Percentiles rank a stretch among this genome's conserved stretches.
Conservation (phyloP, 2,888 invertebrate species). For the Acleris emargana region DNA sequence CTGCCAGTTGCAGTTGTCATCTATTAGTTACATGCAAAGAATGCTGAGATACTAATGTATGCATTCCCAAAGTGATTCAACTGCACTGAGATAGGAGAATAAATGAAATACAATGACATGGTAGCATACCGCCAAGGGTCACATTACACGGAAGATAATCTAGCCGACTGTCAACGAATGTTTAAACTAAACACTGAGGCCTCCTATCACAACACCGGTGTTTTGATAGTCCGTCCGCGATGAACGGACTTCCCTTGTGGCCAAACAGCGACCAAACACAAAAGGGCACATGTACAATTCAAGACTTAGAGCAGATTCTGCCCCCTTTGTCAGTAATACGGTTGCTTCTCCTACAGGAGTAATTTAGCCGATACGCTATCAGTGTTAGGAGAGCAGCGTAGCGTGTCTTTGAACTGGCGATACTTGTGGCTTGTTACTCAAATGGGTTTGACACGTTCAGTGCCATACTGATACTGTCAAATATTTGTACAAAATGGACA, state of each 20-base stretch:
- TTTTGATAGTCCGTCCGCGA: conserved; percentile 66
- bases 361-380: no score
- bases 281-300: neutral
- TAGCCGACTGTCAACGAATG: conserved; percentile 61
- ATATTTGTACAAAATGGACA: no score
- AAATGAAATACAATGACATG: conserved; percentile 53
- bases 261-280: neutral
- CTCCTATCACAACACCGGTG: conserved; percentile 79
- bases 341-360: no score
- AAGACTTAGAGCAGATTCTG: neutral
- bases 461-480: no score
- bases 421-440: conserved; percentile 4
- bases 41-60: no score
- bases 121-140: conserved; percentile 47
- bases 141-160: conserved; percentile 67
- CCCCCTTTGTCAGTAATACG: no score
- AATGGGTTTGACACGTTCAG: neutral
- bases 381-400: neutral
- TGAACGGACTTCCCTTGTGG: conserved; percentile 42
- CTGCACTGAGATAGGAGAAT: conserved; percentile 12
- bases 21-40: no score
- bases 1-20: no score
- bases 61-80: neutral
- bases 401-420: conserved; percentile 9
- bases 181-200: conserved; percentile 75